These are phyloP conservation scores for Moxostoma hubbsi DNA, from an alignment of 2,797 vertebrate species.

Conservation along the genomic window DNA sequence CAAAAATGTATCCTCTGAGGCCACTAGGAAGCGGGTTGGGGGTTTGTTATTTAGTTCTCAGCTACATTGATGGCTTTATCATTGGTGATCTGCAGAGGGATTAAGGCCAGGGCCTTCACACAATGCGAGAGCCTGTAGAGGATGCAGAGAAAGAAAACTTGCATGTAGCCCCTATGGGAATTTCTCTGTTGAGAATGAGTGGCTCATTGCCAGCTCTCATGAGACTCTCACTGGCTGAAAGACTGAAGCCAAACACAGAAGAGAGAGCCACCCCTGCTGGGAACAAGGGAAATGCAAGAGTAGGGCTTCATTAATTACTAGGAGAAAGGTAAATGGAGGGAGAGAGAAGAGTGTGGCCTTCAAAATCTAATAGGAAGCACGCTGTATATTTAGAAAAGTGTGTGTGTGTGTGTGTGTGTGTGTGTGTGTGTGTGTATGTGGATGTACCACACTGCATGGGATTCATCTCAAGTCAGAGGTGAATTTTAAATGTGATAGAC, in stretches of 20 bases:
- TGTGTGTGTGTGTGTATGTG: constrained; percentile 35
- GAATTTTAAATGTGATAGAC: constrained; percentile 53
- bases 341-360: constrained; percentile 12
- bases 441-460: constrained; percentile 48
- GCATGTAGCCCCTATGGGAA: constrained; percentile 55
- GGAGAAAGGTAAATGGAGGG: constrained; percentile 37
- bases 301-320: constrained; percentile 53
- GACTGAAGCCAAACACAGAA: constrained; percentile 42
- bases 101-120: constrained; percentile 26
- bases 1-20: neutral
- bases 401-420: constrained; percentile 2
- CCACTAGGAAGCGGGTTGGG: neutral
- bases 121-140: constrained; percentile 37
- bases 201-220: constrained; percentile 55
- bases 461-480: constrained; percentile 60
- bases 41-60: constrained; percentile 41
- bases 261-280: constrained; percentile 41
- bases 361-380: constrained; percentile 5
- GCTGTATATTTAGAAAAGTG: constrained; percentile 46
- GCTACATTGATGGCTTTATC: constrained; percentile 51
- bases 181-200: constrained; percentile 39
- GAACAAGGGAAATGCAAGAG: constrained; percentile 43
- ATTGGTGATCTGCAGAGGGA: constrained; percentile 44
- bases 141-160: constrained; percentile 28
- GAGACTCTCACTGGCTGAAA: constrained; percentile 35